Percentiles rank a stretch among this genome's conserved stretches.
Evolutionary conservation across 2,888 invertebrate species (phyloP).

Genomic region (Corbicula japonica): DNA sequence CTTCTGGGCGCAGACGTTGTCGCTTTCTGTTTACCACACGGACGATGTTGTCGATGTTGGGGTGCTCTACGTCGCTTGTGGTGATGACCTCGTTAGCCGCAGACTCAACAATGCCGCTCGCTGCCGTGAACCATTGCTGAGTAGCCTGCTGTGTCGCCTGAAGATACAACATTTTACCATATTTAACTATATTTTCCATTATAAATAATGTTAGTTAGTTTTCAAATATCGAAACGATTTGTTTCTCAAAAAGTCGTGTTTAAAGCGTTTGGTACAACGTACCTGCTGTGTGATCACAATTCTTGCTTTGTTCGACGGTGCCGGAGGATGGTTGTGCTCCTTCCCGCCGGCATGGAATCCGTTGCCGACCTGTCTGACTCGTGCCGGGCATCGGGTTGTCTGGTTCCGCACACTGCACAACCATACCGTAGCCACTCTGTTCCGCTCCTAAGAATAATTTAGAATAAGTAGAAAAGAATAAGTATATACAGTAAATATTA

Average conservation of each 20-base stretch:
- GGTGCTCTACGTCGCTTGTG: background rate
- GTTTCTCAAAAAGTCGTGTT: no score
- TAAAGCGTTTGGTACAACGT: no score
- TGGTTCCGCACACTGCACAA: slow-evolving; percentile 7
- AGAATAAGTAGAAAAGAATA: no score
- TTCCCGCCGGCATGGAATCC: background rate
- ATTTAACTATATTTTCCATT: background rate
- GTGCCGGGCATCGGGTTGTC: background rate
- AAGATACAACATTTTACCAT: background rate
- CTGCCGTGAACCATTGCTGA: background rate
- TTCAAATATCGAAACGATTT: no score
- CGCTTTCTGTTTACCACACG: slow-evolving; percentile 5
- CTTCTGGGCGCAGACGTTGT: slow-evolving; percentile 4
- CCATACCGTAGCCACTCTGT: background rate
- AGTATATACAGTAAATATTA: no score
- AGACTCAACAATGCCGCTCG: slow-evolving; percentile 9
- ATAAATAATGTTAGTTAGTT: no score
- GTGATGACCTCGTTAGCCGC: background rate
- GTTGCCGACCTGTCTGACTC: background rate
- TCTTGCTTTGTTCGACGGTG: no score
- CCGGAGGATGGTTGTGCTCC: slow-evolving; percentile 9
- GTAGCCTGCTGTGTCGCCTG: background rate
- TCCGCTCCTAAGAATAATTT: background rate
- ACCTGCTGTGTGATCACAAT: no score
- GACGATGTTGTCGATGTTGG: background rate